Base-by-base conservation (phyloP, 2,888 invertebrate species). In the Ochropleura leucogaster region DNA sequence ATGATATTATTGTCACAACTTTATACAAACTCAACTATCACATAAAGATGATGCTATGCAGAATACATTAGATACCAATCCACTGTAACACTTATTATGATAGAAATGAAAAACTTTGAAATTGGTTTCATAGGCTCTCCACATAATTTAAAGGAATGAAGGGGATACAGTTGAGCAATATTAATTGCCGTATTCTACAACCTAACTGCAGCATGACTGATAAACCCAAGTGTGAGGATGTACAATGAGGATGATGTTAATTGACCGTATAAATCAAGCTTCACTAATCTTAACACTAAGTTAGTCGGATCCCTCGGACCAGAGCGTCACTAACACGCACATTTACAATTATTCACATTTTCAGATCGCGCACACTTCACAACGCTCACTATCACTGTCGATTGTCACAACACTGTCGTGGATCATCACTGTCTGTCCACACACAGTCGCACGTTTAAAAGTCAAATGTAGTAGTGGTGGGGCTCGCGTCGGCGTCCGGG, bases 401-500 rank as follows among this genome's bases (percentile, higher is more conserved):
- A 18, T 42, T 72, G 66, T 80, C 83, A 78, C 85, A 88, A 86
- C 88, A 88, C 89, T 84, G 86, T 82, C 77, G 71, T 78, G 87
- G 80, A 85, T 85, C 87, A 87, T 88, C 86, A 86, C 81, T 82
- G 77, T 81, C 75, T 76, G 73, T 65, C 70, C 84, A 74, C 80
- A 64, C 64, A 70, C 68, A 74, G 67, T 63, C n/a, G 53, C 18
- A 20, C 30, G 47, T 46, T 40, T 20, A 62, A 14, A 44, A 42
- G 63, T 59, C 8, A 7, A 30, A 20, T 53, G 73, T 80, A 74
- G 85, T 77, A 85, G 62, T 80, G 63, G 75, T 92, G 85, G 14
- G 92, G 92, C n/a, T 68, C 97, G 88, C 42, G 90, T 91, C 30
- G 92, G 89, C 18, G 30, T 30, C 30, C 98, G 98, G 68, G 0